Conservation (phyloP, 2,113 vertebrate genomes). For the Tor tambroides region DNA sequence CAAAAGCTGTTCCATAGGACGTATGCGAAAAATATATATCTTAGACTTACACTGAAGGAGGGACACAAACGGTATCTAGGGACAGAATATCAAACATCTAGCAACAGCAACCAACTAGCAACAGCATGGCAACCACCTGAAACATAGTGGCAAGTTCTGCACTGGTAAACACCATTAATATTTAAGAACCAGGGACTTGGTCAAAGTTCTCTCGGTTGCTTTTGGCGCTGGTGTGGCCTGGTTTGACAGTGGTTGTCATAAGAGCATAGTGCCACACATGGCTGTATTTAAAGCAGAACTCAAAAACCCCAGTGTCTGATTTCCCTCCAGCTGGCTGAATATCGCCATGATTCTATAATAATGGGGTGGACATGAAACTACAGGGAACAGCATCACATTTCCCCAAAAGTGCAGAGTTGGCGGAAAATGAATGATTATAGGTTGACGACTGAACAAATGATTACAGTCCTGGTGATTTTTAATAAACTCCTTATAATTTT, state of each 20-base stretch:
- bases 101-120: background rate
- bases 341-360: constrained; percentile 72
- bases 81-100: background rate
- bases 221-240: background rate
- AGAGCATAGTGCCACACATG: constrained; percentile 32
- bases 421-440: constrained; percentile 70
- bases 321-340: constrained; percentile 70
- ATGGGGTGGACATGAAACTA: constrained; percentile 73
- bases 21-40: too few relatives aligned
- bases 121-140: background rate
- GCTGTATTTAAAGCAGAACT: constrained; percentile 56
- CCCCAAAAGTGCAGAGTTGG: constrained; percentile 69
- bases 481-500: constrained; percentile 66
- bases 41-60: background rate
- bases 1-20: too few relatives aligned
- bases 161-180: background rate
- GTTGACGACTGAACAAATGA: constrained; percentile 72
- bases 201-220: background rate
- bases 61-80: background rate
- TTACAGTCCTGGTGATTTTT: constrained; percentile 69
- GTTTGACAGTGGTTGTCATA: constrained; percentile 12
- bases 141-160: background rate
- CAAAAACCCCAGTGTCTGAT: constrained; percentile 67
- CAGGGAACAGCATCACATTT: constrained; percentile 67
- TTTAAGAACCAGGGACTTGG: background rate